Percentiles rank a stretch among this genome's conserved stretches.
Conservation (phyloP, 2,113 vertebrate genomes). For the Picathartes gymnocephalus region DNA sequence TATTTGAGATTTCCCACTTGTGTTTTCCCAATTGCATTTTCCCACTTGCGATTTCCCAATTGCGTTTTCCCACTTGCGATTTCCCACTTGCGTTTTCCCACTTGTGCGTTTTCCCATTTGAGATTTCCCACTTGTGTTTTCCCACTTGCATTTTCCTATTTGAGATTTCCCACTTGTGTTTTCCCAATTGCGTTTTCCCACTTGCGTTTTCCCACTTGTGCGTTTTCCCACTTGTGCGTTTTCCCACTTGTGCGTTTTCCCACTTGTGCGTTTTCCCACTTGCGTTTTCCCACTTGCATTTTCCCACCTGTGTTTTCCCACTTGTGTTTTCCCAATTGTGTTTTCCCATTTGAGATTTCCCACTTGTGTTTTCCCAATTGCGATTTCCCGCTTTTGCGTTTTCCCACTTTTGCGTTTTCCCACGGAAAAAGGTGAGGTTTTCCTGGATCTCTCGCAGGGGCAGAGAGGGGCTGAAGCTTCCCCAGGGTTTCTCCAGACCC, state of each 20-base stretch:
- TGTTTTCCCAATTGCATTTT: too few relatives aligned
- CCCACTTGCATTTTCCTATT: too few relatives aligned
- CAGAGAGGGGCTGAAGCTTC: not conserved
- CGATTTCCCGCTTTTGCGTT: fast-evolving
- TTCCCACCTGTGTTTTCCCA: not conserved
- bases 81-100: not conserved
- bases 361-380: not conserved
- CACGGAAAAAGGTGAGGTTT: fast-evolving
- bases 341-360: too few relatives aligned
- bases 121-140: not conserved
- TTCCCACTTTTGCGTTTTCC: not conserved
- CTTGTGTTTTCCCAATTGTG: too few relatives aligned
- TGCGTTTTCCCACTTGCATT: not conserved
- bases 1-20: not conserved
- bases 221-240: too few relatives aligned
- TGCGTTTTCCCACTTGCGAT: not conserved
- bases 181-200: not conserved
- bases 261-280: fast-evolving
- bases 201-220: too few relatives aligned
- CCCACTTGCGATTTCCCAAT: not conserved
- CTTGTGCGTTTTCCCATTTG: too few relatives aligned
- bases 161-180: not conserved
- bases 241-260: not conserved
- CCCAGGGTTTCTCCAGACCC: not conserved
- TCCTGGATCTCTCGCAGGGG: not conserved